A percentile compares a stretch with the other conserved stretches of the same genome.
Conservation (phyloP, 2,797 vertebrate genomes). For the Acanthurus leucopareius region DNA sequence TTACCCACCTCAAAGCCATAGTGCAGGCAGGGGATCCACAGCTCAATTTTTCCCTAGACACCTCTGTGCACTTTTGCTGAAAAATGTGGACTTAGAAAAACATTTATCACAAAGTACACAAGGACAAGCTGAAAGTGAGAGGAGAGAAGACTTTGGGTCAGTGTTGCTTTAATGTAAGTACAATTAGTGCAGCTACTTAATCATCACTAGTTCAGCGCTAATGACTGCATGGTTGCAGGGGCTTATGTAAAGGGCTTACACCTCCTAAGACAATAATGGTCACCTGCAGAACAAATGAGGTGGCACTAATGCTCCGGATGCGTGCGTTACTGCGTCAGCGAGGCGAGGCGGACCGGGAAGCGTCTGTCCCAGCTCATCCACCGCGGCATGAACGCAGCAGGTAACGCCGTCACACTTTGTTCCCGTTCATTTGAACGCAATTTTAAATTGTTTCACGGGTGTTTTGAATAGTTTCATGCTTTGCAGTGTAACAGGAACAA, state of each 20-base stretch:
- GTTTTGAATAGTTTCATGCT: neutral
- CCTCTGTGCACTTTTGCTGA: neutral
- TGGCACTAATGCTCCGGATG: constrained; percentile 61
- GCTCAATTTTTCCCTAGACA: neutral
- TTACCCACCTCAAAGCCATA: constrained; percentile 2
- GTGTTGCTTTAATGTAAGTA: constrained; percentile 12
- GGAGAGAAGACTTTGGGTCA: neutral
- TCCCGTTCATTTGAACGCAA: constrained; percentile 16
- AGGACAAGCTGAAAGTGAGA: constrained; percentile 2
- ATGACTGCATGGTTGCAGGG: constrained; percentile 52
- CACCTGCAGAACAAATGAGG: constrained; percentile 69
- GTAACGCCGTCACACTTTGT: constrained; percentile 66
- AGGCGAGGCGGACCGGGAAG: constrained; percentile 52
- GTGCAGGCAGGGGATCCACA: neutral
- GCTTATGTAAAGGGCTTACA: constrained; percentile 73
- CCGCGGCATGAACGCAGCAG: constrained; percentile 75
- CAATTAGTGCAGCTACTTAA: constrained; percentile 39
- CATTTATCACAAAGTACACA: neutral
- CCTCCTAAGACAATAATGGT: constrained; percentile 71
- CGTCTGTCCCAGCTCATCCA: constrained; percentile 61
- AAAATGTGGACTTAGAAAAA: constrained; percentile 8
- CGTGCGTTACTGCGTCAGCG: constrained; percentile 69
- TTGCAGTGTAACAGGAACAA: neutral
- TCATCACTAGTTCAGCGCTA: constrained; percentile 33
- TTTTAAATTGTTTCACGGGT: neutral